Conservation (phyloP, 2,797 vertebrate genomes). For the Sebastes hopkinsi region DNA sequence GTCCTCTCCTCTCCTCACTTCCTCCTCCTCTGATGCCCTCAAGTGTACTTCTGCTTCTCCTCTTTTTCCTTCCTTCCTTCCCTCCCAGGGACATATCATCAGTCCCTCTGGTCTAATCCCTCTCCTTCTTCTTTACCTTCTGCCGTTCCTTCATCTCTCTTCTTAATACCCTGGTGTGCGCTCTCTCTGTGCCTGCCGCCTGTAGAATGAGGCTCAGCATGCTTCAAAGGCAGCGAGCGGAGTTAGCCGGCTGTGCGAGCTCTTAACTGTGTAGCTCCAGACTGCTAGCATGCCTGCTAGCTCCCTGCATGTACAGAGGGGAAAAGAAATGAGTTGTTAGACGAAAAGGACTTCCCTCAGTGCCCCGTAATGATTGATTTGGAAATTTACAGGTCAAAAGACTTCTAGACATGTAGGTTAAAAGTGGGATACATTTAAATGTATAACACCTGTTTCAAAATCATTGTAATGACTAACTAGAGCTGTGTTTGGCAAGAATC, state of each 20-base stretch:
- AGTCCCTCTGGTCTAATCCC: conserved; percentile 1
- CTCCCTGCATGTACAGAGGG: neutral
- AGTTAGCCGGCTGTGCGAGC: neutral
- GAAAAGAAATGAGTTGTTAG: neutral
- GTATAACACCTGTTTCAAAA: neutral
- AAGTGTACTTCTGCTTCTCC: neutral
- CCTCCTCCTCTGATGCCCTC: neutral
- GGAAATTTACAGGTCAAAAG: neutral
- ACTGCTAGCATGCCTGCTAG: neutral
- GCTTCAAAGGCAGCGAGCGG: conserved; percentile 3
- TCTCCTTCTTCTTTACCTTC: neutral
- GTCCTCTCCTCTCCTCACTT: neutral
- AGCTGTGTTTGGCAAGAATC: too few species aligned
- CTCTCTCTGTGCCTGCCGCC: neutral
- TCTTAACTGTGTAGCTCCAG: neutral
- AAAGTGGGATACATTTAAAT: neutral
- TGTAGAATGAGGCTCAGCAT: conserved; percentile 6
- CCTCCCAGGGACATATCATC: neutral
- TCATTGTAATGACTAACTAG: neutral
- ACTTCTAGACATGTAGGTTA: neutral
- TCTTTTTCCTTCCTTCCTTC: neutral
- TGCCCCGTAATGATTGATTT: neutral
- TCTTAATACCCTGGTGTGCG: neutral
- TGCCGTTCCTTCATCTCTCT: conserved; percentile 12
- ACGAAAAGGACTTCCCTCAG: neutral